Conservation (phyloP, 2,888 invertebrate species). For the Cheilosia scutellata region DNA sequence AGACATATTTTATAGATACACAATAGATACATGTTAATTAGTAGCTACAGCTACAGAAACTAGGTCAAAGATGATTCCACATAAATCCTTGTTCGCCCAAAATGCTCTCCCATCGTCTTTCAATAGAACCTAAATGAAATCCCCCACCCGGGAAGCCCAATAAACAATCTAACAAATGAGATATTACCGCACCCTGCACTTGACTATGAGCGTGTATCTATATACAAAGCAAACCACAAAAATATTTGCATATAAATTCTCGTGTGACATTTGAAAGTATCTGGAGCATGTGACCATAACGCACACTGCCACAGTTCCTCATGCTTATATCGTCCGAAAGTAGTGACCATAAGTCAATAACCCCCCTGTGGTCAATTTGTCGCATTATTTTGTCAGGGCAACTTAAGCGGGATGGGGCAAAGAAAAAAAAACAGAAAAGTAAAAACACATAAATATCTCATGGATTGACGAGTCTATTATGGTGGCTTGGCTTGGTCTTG, state of each 20-base stretch:
- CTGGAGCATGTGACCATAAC: conserved; percentile 51
- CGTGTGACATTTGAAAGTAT: conserved; percentile 28
- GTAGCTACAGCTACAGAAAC: conserved; percentile 1
- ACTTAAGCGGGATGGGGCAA: no score
- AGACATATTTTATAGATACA: conserved; percentile 18
- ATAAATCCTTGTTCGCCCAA: conserved; percentile 43
- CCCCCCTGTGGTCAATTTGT: conserved; percentile 63
- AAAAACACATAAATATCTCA: conserved; percentile 57
- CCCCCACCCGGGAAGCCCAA: conserved; percentile 5
- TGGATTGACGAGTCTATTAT: conserved; percentile 58
- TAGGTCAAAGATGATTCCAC: conserved; percentile 43
- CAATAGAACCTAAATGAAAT: conserved; percentile 27
- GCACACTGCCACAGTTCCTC: conserved; percentile 1
- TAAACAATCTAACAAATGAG: conserved; percentile 36
- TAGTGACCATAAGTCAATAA: conserved; percentile 52
- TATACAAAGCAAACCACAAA: conserved; percentile 15
- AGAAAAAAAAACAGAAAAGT: background rate
- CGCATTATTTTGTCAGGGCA: conserved; percentile 33
- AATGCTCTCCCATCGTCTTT: conserved; percentile 6
- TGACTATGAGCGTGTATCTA: background rate
- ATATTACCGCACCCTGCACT: conserved; percentile 19
- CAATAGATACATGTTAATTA: conserved; percentile 54
- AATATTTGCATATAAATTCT: conserved; percentile 56
- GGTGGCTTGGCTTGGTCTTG: background rate
- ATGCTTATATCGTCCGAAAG: conserved; percentile 23